Base-by-base conservation (phyloP, 2,888 invertebrate species). In the Amphipoea oculea region DNA sequence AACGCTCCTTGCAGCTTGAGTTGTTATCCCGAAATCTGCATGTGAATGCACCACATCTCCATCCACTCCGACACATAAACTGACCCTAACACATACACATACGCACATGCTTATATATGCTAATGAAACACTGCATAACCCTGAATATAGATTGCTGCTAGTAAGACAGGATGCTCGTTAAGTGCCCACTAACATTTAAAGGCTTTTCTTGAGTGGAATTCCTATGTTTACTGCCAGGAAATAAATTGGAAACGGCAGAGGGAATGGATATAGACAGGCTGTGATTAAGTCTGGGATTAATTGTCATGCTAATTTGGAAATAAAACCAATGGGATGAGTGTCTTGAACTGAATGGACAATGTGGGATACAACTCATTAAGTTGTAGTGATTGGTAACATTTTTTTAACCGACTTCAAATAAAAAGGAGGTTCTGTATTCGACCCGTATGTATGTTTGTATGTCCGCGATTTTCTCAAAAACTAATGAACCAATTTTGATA, bases 71-170 rank as follows among this genome's bases (percentile, higher is more conserved):
- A 69, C 36, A 23, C 11, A 6, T 54, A 40, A 54, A 54, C 14
- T 17, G 51, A 40, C n/a, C 7, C 12, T 12, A 20, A 23, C 36
- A 23, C 40, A 60, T 2, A 60, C n/a, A 73, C 79, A 70, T 36
- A 73, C 63, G 40, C 66, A 73, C 72, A 77, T 86, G 79, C 80
- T 84, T 88, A 84, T 83, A 75, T 89, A 89, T 90, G 88, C 83
- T 88, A 90, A 90, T 89, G 87, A 84, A 89, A 84, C 73, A 82
- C 77, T 86, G 81, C 83, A 89, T 88, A 86, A 83, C 88, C 89
- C 89, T 89, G 89, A 88, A 89, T 89, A 89, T 89, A 89, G 86
- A 89, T 89, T 85, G 89, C 83, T 82, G 81, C 36, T 82, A 79
- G 83, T 81, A 83, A 89, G 88, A 89, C 89, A 88, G 83, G 86